A percentile compares a stretch with the other conserved stretches of the same genome.
Conservation (phyloP, 2,113 vertebrate genomes). For the Muscicapa adusta region DNA sequence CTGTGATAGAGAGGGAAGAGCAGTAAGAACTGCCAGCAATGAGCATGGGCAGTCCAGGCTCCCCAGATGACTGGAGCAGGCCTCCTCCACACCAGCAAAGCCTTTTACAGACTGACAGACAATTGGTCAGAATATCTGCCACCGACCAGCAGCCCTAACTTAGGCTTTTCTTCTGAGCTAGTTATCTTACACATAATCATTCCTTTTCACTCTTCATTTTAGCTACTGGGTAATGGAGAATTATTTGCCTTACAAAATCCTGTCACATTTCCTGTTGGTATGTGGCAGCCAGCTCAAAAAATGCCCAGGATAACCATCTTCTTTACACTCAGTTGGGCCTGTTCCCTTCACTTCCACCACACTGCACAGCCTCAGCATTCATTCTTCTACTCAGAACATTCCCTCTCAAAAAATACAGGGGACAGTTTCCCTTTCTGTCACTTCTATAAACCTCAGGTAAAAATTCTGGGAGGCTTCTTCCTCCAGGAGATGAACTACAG, state of each 20-base stretch:
- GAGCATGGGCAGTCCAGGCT: background rate
- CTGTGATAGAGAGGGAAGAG: background rate
- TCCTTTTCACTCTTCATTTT: background rate
- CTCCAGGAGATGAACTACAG: background rate
- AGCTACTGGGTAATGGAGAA: background rate
- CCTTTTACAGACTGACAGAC: background rate
- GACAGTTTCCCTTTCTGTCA: background rate
- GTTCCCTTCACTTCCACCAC: background rate
- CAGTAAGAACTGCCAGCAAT: background rate
- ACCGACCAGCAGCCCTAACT: background rate
- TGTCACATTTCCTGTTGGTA: background rate
- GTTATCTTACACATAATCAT: background rate
- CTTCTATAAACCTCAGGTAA: background rate
- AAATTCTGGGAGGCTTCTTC: background rate
- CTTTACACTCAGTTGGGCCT: background rate
- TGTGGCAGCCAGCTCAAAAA: background rate
- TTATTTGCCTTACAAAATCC: background rate
- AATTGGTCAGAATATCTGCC: background rate
- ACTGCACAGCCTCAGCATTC: background rate
- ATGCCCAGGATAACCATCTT: background rate
- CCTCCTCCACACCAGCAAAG: background rate
- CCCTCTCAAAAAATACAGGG: background rate
- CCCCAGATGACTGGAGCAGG: background rate
- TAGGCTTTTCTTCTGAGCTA: background rate
- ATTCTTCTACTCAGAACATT: background rate